These are phyloP conservation scores for Melanogrammus aeglefinus DNA, from an alignment of 2,797 vertebrate species.

Conservation along the genomic window DNA sequence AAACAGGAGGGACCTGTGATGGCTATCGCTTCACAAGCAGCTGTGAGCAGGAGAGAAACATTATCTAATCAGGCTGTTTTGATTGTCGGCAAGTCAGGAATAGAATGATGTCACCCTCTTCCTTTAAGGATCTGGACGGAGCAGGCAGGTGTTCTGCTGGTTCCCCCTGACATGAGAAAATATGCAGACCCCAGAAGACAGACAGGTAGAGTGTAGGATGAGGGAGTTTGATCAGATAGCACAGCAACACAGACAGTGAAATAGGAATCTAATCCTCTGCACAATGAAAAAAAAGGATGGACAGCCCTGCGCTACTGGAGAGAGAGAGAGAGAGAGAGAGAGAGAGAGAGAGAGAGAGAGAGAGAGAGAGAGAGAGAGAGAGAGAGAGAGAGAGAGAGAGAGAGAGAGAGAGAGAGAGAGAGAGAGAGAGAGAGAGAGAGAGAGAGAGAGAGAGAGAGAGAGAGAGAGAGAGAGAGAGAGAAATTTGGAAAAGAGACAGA, in stretches of 20 bases:
- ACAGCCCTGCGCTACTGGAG: too few relatives aligned
- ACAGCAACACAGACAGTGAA: constrained; percentile 45
- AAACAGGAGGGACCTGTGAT: too few relatives aligned
- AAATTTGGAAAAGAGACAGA: constrained; percentile 18
- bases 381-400: constrained; percentile 12
- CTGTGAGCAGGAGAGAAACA: too few relatives aligned
- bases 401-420: constrained; percentile 14
- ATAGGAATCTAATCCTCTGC: constrained; percentile 55
- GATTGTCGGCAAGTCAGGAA: too few relatives aligned
- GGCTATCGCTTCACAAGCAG: too few relatives aligned
- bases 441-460: neutral
- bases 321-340: constrained; percentile 8
- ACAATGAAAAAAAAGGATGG: constrained; percentile 37
- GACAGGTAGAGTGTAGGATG: constrained; percentile 37
- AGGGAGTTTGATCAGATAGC: constrained; percentile 47
- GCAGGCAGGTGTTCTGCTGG: too few relatives aligned
- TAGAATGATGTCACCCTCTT: too few relatives aligned
- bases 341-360: too few relatives aligned
- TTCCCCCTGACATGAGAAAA: too few relatives aligned
- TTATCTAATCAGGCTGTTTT: too few relatives aligned
- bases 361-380: neutral
- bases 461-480: constrained; percentile 28
- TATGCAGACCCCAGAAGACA: neutral
- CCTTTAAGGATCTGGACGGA: too few relatives aligned
- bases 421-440: constrained; percentile 12